Evolutionary conservation across 2,888 invertebrate species (phyloP), one percentile per base, ranked within the genome.

Genomic region (Lepidonotus clava): DNA sequence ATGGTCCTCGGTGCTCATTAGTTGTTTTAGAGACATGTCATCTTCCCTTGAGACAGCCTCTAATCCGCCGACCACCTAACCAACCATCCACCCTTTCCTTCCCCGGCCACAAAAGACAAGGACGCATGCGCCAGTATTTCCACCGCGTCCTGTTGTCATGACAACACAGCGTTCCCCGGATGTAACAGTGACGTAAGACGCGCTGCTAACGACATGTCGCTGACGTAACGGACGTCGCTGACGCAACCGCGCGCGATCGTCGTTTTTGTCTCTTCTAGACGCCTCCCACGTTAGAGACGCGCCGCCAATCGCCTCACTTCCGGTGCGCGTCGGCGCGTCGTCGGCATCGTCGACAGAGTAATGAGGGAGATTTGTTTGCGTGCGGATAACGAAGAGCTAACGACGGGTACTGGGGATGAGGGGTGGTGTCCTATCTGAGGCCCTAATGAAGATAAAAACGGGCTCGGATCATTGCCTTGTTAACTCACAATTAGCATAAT

Each of bases 381-480:
- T 8, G 8, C 32, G n/a, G 5, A 5, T 56, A 56, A 67, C 67
- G 77, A 77, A 11, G n/a, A 77, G 8, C 34, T 41, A 34, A 34
- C 34, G 71, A 34, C 11, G 4, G 38, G 5, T 4, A 34, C 41
- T n/a, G n/a, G 14, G 41, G 41, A 77, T 77, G 41, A 28, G n/a
- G n/a, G n/a, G 38, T 41, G n/a, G 41, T 77, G 77, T 77, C 38
- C 46, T 40, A 41, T 77, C 41, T 77, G 77, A 6, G n/a, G n/a
- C 40, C 40, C 77, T 77, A 77, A 77, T 77, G 77, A 77, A 77
- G 77, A 77, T 46, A 77, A 77, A 77, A 77, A 77, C 40, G n/a
- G 56, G 24, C 11, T n/a, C 56, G 24, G 11, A 32, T 32, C 21
- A 11, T 14, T n/a, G 36, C 71, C 71, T 71, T 71, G 71, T 71